Base-by-base conservation (phyloP, 2,888 invertebrate species). In the Piscicola geometra region DNA sequence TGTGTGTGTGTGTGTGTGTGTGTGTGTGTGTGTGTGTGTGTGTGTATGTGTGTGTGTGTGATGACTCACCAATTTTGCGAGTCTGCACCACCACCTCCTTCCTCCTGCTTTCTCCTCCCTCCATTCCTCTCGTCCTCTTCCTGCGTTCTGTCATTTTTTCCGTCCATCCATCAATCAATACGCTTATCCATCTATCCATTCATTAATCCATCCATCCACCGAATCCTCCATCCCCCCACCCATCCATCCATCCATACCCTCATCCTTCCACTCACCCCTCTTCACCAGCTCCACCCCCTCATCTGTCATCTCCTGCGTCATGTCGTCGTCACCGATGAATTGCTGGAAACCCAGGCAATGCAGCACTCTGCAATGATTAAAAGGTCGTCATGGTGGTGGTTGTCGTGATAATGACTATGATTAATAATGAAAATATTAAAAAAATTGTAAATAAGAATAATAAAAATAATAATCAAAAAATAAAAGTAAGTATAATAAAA, bases 281-380 rank as follows among this genome's bases (percentile, higher is more conserved):
- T 92, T 92, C 76, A 95, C 91, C 56, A 97, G 89, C 85, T 95
- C 94, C 81, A 91, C 89, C 0, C 98, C 98, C 85, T 97, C 96
- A 81, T 94, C 93, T 0, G 96, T 92, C 72, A 97, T 87, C 85
- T 98, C 98, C 0, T 91, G 90, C 0, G 96, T 95, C 82, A 98
- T 90, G 78, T 92, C 92, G 84, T 96, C 95, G 80, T 96, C 94
- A 0, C 92, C 94, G 66, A 98, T 90, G 85, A 98, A 99, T 87
- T 99, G 98, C 85, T 98, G 96, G 79, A 86, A 83, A 25, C 86
- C 99, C 79, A 99, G 88, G 79, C 92, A 89, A 75, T 94, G 93
- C 28, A 78, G 70, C 50, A 47, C 50, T 21, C 50, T 47, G 50
- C 21, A 47, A n/a, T n/a, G n/a, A n/a, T n/a, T n/a, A n/a, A n/a